These are phyloP conservation scores for Latrodectus geometricus DNA, from an alignment of 1,140 invertebrate genomes.

Conservation along the genomic window DNA sequence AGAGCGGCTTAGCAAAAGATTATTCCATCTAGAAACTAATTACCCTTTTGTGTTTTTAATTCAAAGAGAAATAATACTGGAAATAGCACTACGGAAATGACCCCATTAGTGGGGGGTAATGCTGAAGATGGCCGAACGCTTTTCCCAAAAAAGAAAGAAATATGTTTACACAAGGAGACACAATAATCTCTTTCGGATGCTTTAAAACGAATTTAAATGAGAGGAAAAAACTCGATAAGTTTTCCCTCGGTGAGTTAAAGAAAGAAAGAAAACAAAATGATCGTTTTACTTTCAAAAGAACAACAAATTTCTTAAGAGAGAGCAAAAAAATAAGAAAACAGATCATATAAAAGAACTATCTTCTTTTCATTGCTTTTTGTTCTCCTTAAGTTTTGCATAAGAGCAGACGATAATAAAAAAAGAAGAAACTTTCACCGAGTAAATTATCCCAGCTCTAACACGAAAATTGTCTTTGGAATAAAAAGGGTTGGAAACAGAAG, in stretches of 20 bases:
- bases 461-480: constrained; percentile 53
- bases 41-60: background rate
- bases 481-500: constrained; percentile 17
- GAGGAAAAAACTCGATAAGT: constrained; percentile 38
- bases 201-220: constrained; percentile 49
- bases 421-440: constrained; percentile 28
- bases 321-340: constrained; percentile 4
- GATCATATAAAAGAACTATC: constrained; percentile 23
- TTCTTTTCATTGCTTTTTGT: constrained; percentile 34
- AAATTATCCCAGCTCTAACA: constrained; percentile 56
- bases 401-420: constrained; percentile 18
- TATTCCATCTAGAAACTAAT: background rate
- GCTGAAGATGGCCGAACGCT: constrained; percentile 8
- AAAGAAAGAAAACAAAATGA: constrained; percentile 40
- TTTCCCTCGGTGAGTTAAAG: constrained; percentile 15
- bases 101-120: background rate
- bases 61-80: background rate
- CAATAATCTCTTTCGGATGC: constrained; percentile 37
- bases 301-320: constrained; percentile 42
- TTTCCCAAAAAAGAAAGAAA: background rate
- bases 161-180: constrained; percentile 44
- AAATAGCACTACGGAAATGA: background rate
- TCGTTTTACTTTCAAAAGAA: constrained; percentile 41
- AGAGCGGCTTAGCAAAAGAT: too few relatives aligned
- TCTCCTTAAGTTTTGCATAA: constrained; percentile 32